Base-by-base conservation (phyloP, 2,113 vertebrate genomes). In the Mesoclemmys tuberculata region DNA sequence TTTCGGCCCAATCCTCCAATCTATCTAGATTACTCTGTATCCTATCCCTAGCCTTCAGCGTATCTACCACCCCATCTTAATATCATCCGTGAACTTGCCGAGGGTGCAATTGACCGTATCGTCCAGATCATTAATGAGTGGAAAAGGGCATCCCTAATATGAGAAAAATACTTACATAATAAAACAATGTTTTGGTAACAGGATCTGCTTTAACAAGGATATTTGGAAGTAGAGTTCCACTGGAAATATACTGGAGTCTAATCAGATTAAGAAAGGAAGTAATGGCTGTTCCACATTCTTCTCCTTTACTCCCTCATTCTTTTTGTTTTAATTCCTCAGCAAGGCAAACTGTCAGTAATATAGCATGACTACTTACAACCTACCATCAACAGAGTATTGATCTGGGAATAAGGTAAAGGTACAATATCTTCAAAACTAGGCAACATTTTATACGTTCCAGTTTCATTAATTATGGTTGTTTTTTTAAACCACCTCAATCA, bases 401-500 rank as follows among this genome's bases (percentile, higher is more conserved):
- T 85, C 5, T 71, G 1, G 3, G 79, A 2, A 49, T 31, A 52
- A 22, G 1, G 0, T 10, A 51, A 61, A 44, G 29, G 4, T 51
- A 22, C 35, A 78, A 1, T 4, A 0, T 19, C 89, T 94, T 95
- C 31, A 93, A 51, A 5, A 10, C 9, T 29, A 38, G 2, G 14
- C 54, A 86, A 85, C 71, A 1, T n/a, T 88, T 86, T 26, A 26
- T 80, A 64, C 88, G 96, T 56, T 2, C 80, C 44, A 54, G 3
- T 3, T 6, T 18, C 12, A n/a, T 81, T 82, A 75, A 2, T 68
- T 3, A n/a, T 56, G 10, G 54, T 10, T 1, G 31, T 38, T 0
- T 26, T 71, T 84, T 84, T 74, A 11, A 58, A 21, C 19, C 0
- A 80, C 41, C 1, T 58, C 35, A 56, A 52, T 19, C 1, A 58